phyloP scores from a whole-genome alignment of 2,888 invertebrate species.

The Caenorhabditis sulstoni region DNA sequence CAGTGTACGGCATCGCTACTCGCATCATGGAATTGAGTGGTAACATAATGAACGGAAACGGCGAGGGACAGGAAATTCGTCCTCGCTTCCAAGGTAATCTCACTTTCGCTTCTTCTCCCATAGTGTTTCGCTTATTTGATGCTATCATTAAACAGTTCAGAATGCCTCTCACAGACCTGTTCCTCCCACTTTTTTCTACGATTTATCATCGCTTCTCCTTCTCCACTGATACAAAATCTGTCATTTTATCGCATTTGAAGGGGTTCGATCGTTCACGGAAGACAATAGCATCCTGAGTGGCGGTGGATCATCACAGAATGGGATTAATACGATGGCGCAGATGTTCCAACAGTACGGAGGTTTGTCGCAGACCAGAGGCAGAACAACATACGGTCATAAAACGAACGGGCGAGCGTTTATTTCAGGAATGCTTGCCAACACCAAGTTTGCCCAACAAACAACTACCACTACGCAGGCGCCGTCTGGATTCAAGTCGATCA shows the following conservation, averaged over 20 bases:
- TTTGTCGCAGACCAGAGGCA: constrained; percentile 14
- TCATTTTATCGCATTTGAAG: constrained; percentile 37
- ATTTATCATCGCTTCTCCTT: constrained; percentile 41
- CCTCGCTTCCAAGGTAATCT: constrained; percentile 62
- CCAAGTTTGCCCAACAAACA: constrained; percentile 50
- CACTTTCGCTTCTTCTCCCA: constrained; percentile 8
- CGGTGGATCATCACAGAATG: constrained; percentile 56
- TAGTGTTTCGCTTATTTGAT: constrained; percentile 8
- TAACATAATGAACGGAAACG: constrained; percentile 62
- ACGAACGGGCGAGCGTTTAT: background rate
- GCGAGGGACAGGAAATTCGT: constrained; percentile 55
- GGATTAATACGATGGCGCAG: constrained; percentile 62
- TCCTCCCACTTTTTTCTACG: constrained; percentile 36
- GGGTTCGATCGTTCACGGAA: constrained; percentile 65
- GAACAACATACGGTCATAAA: constrained; percentile 21
- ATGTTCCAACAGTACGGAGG: constrained; percentile 66
- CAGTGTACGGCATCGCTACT: constrained; percentile 66
- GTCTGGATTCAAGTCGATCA: constrained; percentile 61
- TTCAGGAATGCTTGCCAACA: constrained; percentile 59
- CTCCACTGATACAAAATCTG: constrained; percentile 46
- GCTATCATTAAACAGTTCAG: constrained; percentile 56
- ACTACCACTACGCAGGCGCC: constrained; percentile 66
- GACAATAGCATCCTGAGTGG: constrained; percentile 67
- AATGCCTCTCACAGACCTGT: constrained; percentile 41
- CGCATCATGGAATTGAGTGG: constrained; percentile 67